Evolutionary conservation across 1,140 invertebrate species (phyloP), one percentile per base, ranked within the genome.

Genomic region (Drosophila carrolli): DNA sequence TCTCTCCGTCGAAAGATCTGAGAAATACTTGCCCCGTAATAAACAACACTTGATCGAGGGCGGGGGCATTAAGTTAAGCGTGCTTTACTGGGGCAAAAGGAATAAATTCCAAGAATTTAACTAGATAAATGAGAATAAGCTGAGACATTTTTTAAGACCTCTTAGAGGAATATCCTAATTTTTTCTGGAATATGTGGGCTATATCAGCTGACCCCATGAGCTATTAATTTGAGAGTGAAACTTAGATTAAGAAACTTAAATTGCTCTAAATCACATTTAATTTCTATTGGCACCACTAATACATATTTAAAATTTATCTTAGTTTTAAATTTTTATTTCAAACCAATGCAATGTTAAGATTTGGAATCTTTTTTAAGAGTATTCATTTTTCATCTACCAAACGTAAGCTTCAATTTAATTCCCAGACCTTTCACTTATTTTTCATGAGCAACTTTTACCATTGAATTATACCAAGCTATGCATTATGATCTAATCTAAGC

Each of bases 401-500:
- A 7, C 13, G 3, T 0, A 0, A 37, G 10, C 13, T 3, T 19
- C n/a, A 32, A 23, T 58, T 40, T 56, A n/a, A 29, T 37, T 53
- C 14, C 5, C 7, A 7, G 4, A 11, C 37, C 44, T 71, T 29
- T 19, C 37, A 54, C 11, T 44, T 47, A n/a, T 37, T 44, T 40
- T 59, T 23, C 37, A 23, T 38, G 57, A 44, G 38, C 27, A 29
- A 44, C 51, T 62, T 66, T 19, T 37, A 13, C 5, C 47, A 29
- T 16, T 75, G 53, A 81, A 27, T 78, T 86, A 67, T 75, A 54
- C 9, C 50, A 63, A 27, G 57, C 82, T 48, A 70, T 81, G 54
- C 46, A 40, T 72, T 78, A 75, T 85, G 78, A 86, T 85, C 67
- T 67, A 65, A 85, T 86, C 75, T 78, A 14, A 51, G 58, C 14